Conservation (phyloP, 2,113 vertebrate species). For the Rhinogobius similis region DNA sequence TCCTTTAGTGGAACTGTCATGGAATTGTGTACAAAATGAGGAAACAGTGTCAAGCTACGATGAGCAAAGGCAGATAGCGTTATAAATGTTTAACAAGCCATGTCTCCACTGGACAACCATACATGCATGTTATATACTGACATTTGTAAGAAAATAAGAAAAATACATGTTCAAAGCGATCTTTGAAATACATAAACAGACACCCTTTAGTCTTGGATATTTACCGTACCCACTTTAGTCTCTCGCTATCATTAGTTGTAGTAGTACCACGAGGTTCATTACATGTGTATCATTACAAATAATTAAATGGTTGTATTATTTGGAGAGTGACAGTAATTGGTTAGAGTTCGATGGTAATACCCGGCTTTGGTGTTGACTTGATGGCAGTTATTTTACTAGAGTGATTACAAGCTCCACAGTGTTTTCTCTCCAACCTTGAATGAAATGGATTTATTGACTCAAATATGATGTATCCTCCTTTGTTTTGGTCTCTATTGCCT, state of each 20-base stretch:
- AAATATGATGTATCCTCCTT: neutral
- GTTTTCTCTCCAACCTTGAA: neutral
- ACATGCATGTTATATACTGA: too few species aligned
- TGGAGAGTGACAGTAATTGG: constrained; percentile 2
- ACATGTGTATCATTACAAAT: neutral
- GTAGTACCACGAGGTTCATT: neutral
- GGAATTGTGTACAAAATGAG: neutral
- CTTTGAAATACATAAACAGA: neutral
- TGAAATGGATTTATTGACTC: neutral
- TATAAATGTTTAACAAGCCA: too few species aligned
- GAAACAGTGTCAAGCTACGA: neutral
- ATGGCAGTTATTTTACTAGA: neutral
- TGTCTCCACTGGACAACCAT: too few species aligned
- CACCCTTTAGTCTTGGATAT: neutral
- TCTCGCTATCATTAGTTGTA: neutral
- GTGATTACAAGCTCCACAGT: neutral
- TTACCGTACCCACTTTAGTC: neutral
- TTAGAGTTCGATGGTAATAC: neutral
- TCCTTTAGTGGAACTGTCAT: neutral
- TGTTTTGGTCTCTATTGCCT: too few species aligned
- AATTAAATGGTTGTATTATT: neutral
- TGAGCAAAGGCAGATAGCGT: neutral
- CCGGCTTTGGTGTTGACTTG: neutral
- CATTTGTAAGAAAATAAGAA: too few species aligned
- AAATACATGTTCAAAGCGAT: neutral